Conservation (phyloP, 1,140 invertebrate genomes). For the Pomacea maculata region DNA sequence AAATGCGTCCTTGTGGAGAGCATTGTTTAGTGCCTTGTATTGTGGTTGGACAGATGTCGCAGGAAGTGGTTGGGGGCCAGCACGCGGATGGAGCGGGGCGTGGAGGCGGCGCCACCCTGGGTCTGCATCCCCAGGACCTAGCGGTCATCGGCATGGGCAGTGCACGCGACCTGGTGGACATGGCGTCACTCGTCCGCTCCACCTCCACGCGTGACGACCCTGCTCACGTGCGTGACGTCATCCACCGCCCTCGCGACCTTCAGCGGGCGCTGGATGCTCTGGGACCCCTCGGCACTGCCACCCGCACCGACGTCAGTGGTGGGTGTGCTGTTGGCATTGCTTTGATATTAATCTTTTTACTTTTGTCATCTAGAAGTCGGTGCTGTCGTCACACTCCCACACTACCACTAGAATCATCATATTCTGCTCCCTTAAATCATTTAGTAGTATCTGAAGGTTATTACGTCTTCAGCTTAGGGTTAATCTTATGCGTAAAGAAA, state of each 20-base stretch:
- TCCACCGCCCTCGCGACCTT: conserved; percentile 17
- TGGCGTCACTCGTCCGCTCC: conserved; percentile 5
- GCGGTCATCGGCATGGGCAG: conserved; percentile 5
- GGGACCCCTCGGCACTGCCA: conserved; percentile 9
- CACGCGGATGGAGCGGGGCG: not conserved
- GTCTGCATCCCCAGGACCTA: conserved; percentile 17
- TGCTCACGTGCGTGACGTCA: conserved; percentile 5
- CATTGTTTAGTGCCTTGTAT: too few species aligned
- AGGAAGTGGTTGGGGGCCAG: conserved; percentile 16
- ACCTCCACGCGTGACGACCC: not conserved
- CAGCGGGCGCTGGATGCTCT: conserved; percentile 16
- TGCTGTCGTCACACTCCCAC: too few species aligned
- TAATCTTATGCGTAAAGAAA: too few species aligned
- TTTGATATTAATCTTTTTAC: too few species aligned
- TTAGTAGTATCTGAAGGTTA: too few species aligned
- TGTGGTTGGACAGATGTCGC: not conserved
- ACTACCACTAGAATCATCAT: too few species aligned
- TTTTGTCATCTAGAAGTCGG: too few species aligned
- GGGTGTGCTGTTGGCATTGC: too few species aligned
- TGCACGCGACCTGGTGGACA: conserved; percentile 14
- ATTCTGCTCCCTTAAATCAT: too few species aligned
- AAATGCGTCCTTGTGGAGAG: too few species aligned
- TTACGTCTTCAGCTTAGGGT: too few species aligned
- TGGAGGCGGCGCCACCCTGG: not conserved
- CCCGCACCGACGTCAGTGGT: not conserved